These are phyloP conservation scores for Melinaea marsaeus DNA, from an alignment of 2,888 invertebrate genomes.

Conservation along the genomic window DNA sequence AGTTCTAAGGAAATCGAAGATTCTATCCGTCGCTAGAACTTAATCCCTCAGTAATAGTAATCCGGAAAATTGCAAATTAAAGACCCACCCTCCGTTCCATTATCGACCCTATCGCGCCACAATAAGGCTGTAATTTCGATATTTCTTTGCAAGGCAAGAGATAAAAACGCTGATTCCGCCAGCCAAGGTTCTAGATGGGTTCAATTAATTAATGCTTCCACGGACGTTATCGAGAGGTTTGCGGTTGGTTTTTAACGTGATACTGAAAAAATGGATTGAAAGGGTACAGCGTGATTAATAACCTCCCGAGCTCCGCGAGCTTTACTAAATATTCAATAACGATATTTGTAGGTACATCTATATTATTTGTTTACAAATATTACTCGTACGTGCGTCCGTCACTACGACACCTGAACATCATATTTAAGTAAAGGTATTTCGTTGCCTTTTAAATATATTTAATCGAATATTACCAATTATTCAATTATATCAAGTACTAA, in stretches of 20 bases:
- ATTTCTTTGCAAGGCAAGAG: constrained; percentile 36
- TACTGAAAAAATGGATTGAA: constrained; percentile 9
- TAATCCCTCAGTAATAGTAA: constrained; percentile 69
- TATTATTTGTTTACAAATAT: no score
- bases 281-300: constrained; percentile 13
- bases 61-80: constrained; percentile 75
- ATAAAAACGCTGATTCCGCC: constrained; percentile 65
- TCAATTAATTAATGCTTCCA: constrained; percentile 68
- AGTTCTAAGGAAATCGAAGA: constrained; percentile 74
- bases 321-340: no score
- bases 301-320: not conserved
- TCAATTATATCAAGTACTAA: no score
- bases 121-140: constrained; percentile 19
- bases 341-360: no score
- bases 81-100: constrained; percentile 26
- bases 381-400: no score
- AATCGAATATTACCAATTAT: no score
- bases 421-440: no score
- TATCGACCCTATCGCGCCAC: constrained; percentile 1
- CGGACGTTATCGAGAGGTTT: constrained; percentile 48
- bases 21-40: constrained; percentile 70
- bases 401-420: no score
- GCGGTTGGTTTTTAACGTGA: constrained; percentile 19
- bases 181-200: constrained; percentile 57
- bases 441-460: no score